Evolutionary conservation across 2,797 vertebrate species (phyloP).

Genomic region (Karalla daura): DNA sequence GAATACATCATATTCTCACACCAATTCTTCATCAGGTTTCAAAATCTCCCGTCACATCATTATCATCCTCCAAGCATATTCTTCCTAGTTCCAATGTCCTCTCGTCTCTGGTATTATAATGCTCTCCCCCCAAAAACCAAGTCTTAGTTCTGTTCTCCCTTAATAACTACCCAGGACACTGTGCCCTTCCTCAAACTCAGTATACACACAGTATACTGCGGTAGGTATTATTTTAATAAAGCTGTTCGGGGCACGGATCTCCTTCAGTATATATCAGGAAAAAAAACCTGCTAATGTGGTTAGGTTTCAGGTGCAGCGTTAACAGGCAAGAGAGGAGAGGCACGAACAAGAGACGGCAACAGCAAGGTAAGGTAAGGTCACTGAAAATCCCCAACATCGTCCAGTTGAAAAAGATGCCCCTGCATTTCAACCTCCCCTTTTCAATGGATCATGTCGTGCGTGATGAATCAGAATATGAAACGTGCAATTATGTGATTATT

Average conservation of each 20-base stretch:
- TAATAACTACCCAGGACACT: neutral
- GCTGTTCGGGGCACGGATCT: constrained; percentile 4
- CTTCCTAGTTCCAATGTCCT: neutral
- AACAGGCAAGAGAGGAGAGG: constrained; percentile 36
- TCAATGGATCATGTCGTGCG: neutral
- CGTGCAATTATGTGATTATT: too few species aligned
- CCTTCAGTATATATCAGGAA: constrained; percentile 8
- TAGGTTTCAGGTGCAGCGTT: constrained; percentile 29
- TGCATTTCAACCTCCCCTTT: constrained; percentile 16
- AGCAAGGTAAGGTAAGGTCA: constrained; percentile 44
- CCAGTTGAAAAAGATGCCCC: constrained; percentile 45
- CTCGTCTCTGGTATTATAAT: neutral
- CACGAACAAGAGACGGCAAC: constrained; percentile 24
- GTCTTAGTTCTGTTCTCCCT: neutral
- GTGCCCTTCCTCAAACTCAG: neutral
- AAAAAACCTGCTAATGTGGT: constrained; percentile 3
- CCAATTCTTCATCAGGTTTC: constrained; percentile 6
- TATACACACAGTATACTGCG: constrained; percentile 6
- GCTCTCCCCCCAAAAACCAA: neutral
- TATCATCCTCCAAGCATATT: neutral
- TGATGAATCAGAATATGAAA: too few species aligned
- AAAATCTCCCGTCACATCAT: constrained; percentile 12
- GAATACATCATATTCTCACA: constrained; percentile 13
- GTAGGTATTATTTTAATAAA: constrained; percentile 37
- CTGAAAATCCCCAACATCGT: constrained; percentile 39